phyloP scores from a whole-genome alignment of 2,888 invertebrate species.

The Caenorhabditis becei region DNA sequence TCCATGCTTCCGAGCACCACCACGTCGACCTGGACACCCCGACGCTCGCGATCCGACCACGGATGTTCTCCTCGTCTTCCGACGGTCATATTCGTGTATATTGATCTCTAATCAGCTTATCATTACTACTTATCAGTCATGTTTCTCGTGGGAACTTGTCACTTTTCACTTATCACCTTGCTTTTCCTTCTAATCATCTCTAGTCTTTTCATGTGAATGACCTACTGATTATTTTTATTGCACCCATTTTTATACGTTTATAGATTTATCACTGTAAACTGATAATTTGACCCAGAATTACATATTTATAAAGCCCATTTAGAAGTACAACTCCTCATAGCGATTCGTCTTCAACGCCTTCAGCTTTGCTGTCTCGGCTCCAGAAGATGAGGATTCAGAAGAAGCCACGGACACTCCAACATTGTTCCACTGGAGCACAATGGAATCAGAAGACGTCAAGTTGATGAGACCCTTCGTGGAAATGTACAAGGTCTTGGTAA shows the following conservation, averaged over 20 bases:
- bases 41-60: slow-evolving; percentile 18
- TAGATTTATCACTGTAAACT: neutral
- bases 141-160: slow-evolving; percentile 44
- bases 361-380: slow-evolving; percentile 20
- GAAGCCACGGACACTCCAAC: slow-evolving; percentile 14
- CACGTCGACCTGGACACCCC: slow-evolving; percentile 31
- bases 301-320: neutral
- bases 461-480: slow-evolving; percentile 56
- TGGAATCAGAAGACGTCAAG: slow-evolving; percentile 46
- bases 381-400: neutral
- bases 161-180: neutral
- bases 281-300: neutral
- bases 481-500: slow-evolving; percentile 59
- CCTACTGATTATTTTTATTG: slow-evolving; percentile 4
- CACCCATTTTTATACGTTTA: slow-evolving; percentile 5
- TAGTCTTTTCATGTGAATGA: slow-evolving; percentile 34
- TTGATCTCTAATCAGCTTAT: neutral
- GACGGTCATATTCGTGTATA: slow-evolving; percentile 23
- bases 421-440: slow-evolving; percentile 52
- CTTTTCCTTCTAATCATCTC: neutral
- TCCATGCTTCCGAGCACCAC: neutral
- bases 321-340: slow-evolving; percentile 39
- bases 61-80: slow-evolving; percentile 13
- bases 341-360: slow-evolving; percentile 41
- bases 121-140: slow-evolving; percentile 8